A percentile compares a stretch with the other conserved stretches of the same genome.
Conservation (phyloP, 2,113 vertebrate species). For the Pseudonaja textilis region DNA sequence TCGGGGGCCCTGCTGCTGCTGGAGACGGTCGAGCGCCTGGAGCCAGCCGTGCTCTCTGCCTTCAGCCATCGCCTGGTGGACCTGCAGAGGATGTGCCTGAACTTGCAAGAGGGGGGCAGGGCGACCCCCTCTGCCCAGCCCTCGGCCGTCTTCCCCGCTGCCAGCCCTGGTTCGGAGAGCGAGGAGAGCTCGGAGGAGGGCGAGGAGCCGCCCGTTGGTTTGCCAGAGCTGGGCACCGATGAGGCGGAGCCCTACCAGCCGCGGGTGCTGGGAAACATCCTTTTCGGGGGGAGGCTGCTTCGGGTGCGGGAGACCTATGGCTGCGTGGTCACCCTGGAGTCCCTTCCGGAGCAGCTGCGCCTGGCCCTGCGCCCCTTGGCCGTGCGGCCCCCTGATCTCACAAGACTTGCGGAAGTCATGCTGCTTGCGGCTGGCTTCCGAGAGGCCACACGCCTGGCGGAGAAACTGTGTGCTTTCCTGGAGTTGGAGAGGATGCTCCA, state of each 20-base stretch:
- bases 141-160: accelerated
- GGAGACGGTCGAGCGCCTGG: conserved; percentile 68
- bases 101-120: conserved; percentile 30
- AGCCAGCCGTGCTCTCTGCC: conserved; percentile 63
- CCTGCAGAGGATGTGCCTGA: conserved; percentile 66
- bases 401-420: conserved; percentile 72
- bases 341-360: conserved; percentile 69
- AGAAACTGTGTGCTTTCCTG: conserved; percentile 70
- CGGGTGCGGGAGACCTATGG: conserved; percentile 68
- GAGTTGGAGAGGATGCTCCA: conserved; percentile 66
- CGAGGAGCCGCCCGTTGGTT: accelerated
- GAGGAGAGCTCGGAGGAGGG: not conserved
- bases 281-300: conserved; percentile 67
- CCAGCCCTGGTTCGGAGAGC: not conserved
- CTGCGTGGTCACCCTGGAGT: conserved; percentile 69
- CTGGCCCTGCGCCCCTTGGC: conserved; percentile 74
- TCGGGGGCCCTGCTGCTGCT: conserved; percentile 80
- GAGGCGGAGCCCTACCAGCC: conserved; percentile 33
- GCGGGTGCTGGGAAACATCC: conserved; percentile 48
- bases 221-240: not conserved
- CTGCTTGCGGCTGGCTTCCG: conserved; percentile 75
- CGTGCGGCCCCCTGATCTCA: conserved; percentile 69
- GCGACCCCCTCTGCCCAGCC: accelerated
- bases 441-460: conserved; percentile 70
- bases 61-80: conserved; percentile 74